These are phyloP conservation scores for Myiothlypis coronata DNA, from an alignment of 2,797 vertebrate genomes.

Conservation along the genomic window DNA sequence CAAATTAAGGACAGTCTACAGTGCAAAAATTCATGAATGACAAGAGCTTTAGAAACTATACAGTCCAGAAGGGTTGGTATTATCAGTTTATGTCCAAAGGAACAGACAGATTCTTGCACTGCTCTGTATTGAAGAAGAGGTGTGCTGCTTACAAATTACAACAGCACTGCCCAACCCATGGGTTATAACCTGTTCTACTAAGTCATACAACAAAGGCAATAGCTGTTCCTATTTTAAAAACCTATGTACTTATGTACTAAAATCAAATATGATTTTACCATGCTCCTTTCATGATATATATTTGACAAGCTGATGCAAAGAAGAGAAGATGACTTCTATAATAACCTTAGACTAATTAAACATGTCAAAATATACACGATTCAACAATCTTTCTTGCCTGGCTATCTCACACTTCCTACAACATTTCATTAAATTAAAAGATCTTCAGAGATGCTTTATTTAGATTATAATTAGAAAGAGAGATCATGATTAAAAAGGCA, in stretches of 20 bases:
- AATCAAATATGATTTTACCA: neutral
- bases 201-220: neutral
- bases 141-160: neutral
- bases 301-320: neutral
- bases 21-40: neutral
- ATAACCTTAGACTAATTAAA: neutral
- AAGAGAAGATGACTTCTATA: neutral
- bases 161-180: neutral
- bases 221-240: neutral
- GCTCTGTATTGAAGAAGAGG: neutral
- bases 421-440: neutral
- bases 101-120: neutral
- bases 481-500: neutral
- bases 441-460: neutral
- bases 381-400: neutral
- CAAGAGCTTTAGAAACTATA: neutral
- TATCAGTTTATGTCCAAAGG: neutral
- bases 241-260: neutral
- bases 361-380: fast-evolving
- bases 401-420: neutral
- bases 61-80: neutral
- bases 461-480: neutral
- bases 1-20: neutral
- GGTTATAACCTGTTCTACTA: neutral
- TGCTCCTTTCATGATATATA: neutral